Percentiles rank a stretch among this genome's conserved stretches.
Evolutionary conservation across 2,888 invertebrate genomes (phyloP).

Genomic region (Allophyes oxyacanthae): DNA sequence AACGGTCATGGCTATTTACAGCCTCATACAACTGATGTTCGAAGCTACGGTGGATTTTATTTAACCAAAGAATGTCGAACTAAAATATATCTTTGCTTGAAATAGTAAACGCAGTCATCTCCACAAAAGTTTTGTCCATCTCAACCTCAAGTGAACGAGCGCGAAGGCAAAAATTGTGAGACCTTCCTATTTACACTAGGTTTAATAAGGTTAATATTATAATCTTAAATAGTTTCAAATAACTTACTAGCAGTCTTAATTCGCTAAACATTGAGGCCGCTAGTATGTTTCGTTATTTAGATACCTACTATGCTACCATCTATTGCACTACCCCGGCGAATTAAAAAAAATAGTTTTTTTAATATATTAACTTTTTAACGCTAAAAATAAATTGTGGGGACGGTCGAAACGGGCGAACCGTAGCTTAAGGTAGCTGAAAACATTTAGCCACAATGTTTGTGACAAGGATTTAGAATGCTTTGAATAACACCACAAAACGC

Average conservation of each 20-base stretch:
- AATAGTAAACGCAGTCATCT: constrained; percentile 43
- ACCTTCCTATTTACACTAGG: constrained; percentile 70
- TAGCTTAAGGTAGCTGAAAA: constrained; percentile 5
- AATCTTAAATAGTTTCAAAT: constrained; percentile 58
- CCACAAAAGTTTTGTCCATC: constrained; percentile 45
- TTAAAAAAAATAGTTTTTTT: constrained; percentile 77
- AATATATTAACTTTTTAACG: constrained; percentile 68
- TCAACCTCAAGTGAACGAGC: constrained; percentile 57
- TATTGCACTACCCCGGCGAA: constrained; percentile 89
- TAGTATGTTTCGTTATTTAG: constrained; percentile 40
- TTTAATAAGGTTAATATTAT: constrained; percentile 73
- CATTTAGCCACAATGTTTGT: background rate
- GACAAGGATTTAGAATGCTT: background rate
- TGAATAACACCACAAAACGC: constrained; percentile 9
- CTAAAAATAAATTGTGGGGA: constrained; percentile 68
- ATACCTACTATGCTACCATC: constrained; percentile 80
- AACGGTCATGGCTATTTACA: too few species aligned
- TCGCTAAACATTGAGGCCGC: constrained; percentile 13
- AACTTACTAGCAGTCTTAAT: constrained; percentile 37
- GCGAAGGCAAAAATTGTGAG: constrained; percentile 69
- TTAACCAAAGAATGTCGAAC: too few species aligned
- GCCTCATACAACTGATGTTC: too few species aligned
- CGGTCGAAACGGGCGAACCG: constrained; percentile 26
- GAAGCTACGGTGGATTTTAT: too few species aligned
- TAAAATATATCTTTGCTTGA: constrained; percentile 36